Conservation (phyloP, 2,113 vertebrate genomes). For the Coryphaenoides rupestris region DNA sequence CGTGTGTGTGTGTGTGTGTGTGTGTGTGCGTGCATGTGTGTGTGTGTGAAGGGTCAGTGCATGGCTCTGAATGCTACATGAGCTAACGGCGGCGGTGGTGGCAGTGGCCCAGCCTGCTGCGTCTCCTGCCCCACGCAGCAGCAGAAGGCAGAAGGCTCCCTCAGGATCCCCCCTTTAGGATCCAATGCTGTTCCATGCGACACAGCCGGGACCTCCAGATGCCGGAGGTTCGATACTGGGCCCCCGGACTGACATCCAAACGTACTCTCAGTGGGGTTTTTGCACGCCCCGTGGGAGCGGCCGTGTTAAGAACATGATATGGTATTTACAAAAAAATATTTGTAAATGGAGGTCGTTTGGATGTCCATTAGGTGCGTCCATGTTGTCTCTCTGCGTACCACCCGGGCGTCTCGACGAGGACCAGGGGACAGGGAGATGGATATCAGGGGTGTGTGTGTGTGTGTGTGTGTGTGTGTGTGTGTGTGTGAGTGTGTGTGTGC, state of each 20-base stretch:
- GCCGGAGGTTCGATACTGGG: slow-evolving; percentile 58
- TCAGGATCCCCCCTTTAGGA: slow-evolving; percentile 38
- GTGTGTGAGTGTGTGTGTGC: not conserved
- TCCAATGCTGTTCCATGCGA: slow-evolving; percentile 35
- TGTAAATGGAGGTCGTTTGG: slow-evolving; percentile 73
- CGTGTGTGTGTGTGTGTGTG: not conserved
- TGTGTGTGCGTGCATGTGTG: not conserved
- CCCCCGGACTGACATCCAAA: slow-evolving; percentile 44
- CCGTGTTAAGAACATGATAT: slow-evolving; percentile 77
- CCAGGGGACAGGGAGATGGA: slow-evolving; percentile 44
- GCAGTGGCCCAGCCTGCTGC: slow-evolving; percentile 1
- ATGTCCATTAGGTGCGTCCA: slow-evolving; percentile 46
- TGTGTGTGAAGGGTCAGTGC: not conserved
- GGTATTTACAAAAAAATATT: slow-evolving; percentile 78
- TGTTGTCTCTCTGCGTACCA: slow-evolving; percentile 34
- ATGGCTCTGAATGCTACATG: too few species aligned
- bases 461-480: too few species aligned
- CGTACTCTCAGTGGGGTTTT: slow-evolving; percentile 49
- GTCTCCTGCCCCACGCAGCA: slow-evolving; percentile 43
- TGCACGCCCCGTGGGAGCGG: slow-evolving; percentile 50
- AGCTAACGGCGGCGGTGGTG: too few species aligned
- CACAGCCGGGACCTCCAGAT: slow-evolving; percentile 62
- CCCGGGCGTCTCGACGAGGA: slow-evolving; percentile 33
- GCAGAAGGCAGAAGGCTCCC: slow-evolving; percentile 62
- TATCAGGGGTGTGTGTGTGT: slow-evolving; percentile 39